Evolutionary conservation across 1,140 invertebrate genomes (phyloP), one percentile per base, ranked within the genome.

Genomic region (Leptonema lineaticorne): DNA sequence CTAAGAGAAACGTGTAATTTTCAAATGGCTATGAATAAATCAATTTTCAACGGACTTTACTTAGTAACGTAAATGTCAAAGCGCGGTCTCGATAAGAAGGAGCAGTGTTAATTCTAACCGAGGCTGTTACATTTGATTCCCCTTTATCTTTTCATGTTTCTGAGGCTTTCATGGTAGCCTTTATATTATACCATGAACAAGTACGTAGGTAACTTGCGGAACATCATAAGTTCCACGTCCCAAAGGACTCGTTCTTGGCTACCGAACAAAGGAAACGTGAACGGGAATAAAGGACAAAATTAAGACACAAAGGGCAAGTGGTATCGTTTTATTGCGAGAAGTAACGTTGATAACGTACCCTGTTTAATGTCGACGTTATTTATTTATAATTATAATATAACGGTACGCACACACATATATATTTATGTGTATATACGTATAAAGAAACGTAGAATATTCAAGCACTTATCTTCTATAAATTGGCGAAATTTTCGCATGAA

Each of bases 261-360:
- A 56, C 45, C 56, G 56, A 68, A 71, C 70, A 71, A 71, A 71
- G 67, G 63, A 57, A 45, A 14, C 28, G 60, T 28, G 67, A 53
- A 56, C 60, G 53, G 53, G 67, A 68, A 71, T 71, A 71, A 71
- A 68, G 70, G 67, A 41, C 67, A 27, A 66, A 71, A 71, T 71
- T 71, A 71, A 71, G 70, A 68, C 68, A 71, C 70, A 71, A 71
- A 66, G 70, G 67, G 57, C 45, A 60, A 68, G 58, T 50, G 59
- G 58, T 50, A 59, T 45, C 70, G 53, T 68, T 66, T 67, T 60
- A 67, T 67, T 67, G 57, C 57, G 50, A 53, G 29, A 16, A 58
- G 56, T 62, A 45, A 14, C 29, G 37, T 24, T 45, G 59, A 45
- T 62, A 62, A 16, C 59, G 45, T 22, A 24, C 50, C 50, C 50